Base-by-base conservation (phyloP, 2,113 vertebrate genomes). In the Ceyx margarethae region DNA sequence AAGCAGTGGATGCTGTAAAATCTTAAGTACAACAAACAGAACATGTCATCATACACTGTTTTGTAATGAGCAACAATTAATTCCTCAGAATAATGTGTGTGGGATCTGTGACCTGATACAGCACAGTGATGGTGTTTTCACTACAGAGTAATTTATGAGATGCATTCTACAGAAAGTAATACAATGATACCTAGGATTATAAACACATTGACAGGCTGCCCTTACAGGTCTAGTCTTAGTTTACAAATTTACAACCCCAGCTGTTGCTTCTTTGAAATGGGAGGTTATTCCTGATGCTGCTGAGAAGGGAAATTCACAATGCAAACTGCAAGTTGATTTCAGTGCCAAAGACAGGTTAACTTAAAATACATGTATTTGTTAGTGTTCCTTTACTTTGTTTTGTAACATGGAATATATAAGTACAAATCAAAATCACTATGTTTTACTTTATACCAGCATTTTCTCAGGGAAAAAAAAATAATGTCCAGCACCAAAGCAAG, bases 1-100 rank as follows among this genome's bases (percentile, higher is more conserved):
- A 54, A 84, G 81, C 46, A 79, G 16, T n/a, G 37, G 37, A 23
- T 45, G 46, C 42, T 94, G 68, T 53, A 91, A 81, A 72, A 42
- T 81, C 68, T 81, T 91, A 80, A 64, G 67, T 77, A 92, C 31
- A 89, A 79, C 93, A 93, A 92, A 18, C 33, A 85, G 58, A 90
- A 69, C 23, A n/a, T 14, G 13, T 37, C 65, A 75, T n/a, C 73
- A 42, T 21, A 50, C 14, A 61, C 21, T 0, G 2, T 53, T 90
- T 72, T 43, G 15, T 45, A 66, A 50, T 11, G 31, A 93, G 31
- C 14, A 68, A 76, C 8, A 40, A 69, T 57, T 68, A 84, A 23
- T 89, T 89, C 64, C 45, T 87, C 67, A 40, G 42, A 77, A 89
- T 58, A 79, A 73, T 1, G 10, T 2, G 5, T 25, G 20, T 57